Evolutionary conservation across 2,888 invertebrate species (phyloP), one percentile per base, ranked within the genome.

Genomic region (Heteromyza rotundicornis): DNA sequence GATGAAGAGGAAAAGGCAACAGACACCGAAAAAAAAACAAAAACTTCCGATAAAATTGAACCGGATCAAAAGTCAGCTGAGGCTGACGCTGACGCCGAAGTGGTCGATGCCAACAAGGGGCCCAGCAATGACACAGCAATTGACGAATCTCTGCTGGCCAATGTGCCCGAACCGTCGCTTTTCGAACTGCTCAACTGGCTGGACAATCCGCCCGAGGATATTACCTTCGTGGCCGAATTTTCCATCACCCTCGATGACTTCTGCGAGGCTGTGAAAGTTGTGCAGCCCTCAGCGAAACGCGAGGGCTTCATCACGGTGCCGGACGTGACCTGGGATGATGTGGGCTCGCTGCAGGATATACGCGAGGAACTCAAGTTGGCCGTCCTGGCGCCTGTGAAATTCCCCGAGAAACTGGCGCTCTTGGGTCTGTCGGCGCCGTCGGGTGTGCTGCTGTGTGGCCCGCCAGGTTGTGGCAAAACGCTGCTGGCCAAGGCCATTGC

Each of bases 231-330:
- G 55, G 77, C 85, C 0, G 86, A 87, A 50, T 84, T 95, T 57
- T 88, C 85, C 63, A 88, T 95, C 16, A 88, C 88, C 47, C 87
- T 91, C 75, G 87, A 88, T 3, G 96, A 96, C 79, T 95, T 94
- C 73, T 78, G 89, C 59, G 86, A 85, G 70, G 96, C 96, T 2
- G 82, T 95, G 23, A 90, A 92, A 79, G 85, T 88, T 59, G 91
- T 96, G 5, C 95, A 95, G 80, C 98, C 98, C 0, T 95, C 95
- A 56, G 92, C 96, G 0, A 97, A 96, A 75, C 86, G 98, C 70
- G 98, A 99, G 86, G 98, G 98, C 55, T 98, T 99, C 83, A 94
- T 95, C 1, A 97, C 97, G 1, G 95, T 99, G 14, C 98, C 99
- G 1, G 95, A 96, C 85, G 95, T 95, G 1, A 94, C 95, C 1